Conservation (phyloP, 2,797 vertebrate species). For the Artibeus lituratus region DNA sequence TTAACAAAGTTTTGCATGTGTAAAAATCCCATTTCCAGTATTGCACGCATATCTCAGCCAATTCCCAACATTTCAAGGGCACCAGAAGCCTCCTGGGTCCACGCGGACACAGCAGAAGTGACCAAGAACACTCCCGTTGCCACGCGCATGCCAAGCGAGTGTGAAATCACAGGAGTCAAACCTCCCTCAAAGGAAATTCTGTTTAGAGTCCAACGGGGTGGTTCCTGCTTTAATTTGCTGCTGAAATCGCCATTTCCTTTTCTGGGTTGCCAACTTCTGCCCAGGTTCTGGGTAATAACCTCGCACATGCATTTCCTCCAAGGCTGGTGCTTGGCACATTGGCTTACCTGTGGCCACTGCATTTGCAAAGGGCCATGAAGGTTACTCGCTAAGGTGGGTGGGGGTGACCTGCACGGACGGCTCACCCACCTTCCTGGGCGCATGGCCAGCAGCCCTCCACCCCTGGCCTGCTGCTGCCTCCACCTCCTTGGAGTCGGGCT, state of each 20-base stretch:
- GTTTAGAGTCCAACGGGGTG: neutral
- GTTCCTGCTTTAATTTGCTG: neutral
- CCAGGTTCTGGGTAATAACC: neutral
- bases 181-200: neutral
- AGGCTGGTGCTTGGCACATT: neutral
- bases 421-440: neutral
- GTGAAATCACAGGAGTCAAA: neutral
- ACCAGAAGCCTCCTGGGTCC: neutral
- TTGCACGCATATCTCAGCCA: neutral
- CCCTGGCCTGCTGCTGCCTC: neutral
- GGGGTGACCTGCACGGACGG: neutral
- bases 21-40: conserved; percentile 26
- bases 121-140: neutral
- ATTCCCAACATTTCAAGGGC: neutral
- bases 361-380: neutral
- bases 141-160: neutral
- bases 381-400: neutral
- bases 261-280: neutral
- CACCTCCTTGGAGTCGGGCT: neutral
- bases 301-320: neutral
- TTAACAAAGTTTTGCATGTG: conserved; percentile 57
- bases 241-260: neutral
- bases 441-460: neutral
- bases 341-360: neutral
- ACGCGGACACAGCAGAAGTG: neutral